phyloP scores from a whole-genome alignment of 2,113 vertebrate genomes.

The Anoplopoma fimbria region DNA sequence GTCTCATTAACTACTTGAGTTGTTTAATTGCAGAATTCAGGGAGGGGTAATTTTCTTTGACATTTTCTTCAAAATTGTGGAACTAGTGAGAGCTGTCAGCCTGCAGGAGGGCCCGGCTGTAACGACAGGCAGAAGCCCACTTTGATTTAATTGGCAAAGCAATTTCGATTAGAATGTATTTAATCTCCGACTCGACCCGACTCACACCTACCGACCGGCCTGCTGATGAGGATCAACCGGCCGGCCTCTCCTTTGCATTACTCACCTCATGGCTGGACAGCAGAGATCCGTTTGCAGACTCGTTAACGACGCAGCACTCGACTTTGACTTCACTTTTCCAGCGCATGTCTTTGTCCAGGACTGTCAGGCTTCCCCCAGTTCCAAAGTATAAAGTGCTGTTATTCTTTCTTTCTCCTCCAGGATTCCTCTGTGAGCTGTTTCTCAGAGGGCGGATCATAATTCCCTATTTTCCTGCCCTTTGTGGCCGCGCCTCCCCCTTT shows the following conservation, averaged over 20 bases:
- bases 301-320: constrained; percentile 83
- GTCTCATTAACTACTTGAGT: constrained; percentile 89
- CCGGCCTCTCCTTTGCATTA: neutral
- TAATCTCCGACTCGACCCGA: neutral
- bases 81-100: constrained; percentile 75
- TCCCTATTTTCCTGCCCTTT: constrained; percentile 59
- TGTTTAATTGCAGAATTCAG: constrained; percentile 86
- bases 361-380: neutral
- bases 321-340: constrained; percentile 92
- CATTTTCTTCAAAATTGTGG: constrained; percentile 87
- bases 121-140: constrained; percentile 42
- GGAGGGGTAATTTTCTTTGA: constrained; percentile 76
- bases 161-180: constrained; percentile 38
- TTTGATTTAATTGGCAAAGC: constrained; percentile 53
- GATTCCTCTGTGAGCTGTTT: constrained; percentile 67
- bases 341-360: constrained; percentile 84
- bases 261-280: constrained; percentile 88
- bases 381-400: constrained; percentile 51
- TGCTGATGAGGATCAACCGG: neutral
- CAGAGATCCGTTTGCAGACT: constrained; percentile 82
- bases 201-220: neutral
- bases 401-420: constrained; percentile 23
- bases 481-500: constrained; percentile 86
- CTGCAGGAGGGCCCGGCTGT: constrained; percentile 40
- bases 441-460: constrained; percentile 85